Base-by-base conservation (phyloP, 2,888 invertebrate species). In the Amphiduros pacificus region DNA sequence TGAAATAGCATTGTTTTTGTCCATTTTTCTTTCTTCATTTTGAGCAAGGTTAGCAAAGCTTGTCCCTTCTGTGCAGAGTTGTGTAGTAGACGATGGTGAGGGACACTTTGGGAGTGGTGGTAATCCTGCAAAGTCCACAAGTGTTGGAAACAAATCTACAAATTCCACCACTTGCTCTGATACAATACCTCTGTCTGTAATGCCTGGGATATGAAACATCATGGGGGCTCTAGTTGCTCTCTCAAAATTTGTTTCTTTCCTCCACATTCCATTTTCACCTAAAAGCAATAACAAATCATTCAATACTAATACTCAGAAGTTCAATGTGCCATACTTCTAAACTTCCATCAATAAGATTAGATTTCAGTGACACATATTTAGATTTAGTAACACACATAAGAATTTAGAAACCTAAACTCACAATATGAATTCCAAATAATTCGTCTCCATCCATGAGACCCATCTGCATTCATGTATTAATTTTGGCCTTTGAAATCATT, bases 221-320 rank as follows among this genome's bases (percentile, higher is more conserved):
- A 73, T 69, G 2, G 74, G 74, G 11, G 71, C 72, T 32, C 70
- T 72, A 0, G 71, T 70, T 0, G 71, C 65, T 0, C 70, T 50
- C 55, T 75, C 72, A 53, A 75, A 73, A 44, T 73, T 72, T 1
- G 72, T 73, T 36, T 70, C 66, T 52, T 74, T 74, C 31, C 64
- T 65, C 69, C 69, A 69, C 36, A 63, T 63, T 11, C 52, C 65
- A 54, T 65, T 61, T 56, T 69, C 69, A 11, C 69, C 69, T 22
- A n/a, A n/a, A n/a, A n/a, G n/a, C n/a, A n/a, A n/a, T n/a, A n/a
- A n/a, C n/a, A n/a, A n/a, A n/a, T n/a, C n/a, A n/a, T n/a, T n/a
- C n/a, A n/a, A n/a, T n/a, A n/a, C n/a, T n/a, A n/a, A n/a, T n/a
- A n/a, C n/a, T n/a, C n/a, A n/a, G n/a, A n/a, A n/a, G n/a, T n/a